Evolutionary conservation across 2,113 vertebrate genomes (phyloP).

Genomic region (Spilogale gracilis): DNA sequence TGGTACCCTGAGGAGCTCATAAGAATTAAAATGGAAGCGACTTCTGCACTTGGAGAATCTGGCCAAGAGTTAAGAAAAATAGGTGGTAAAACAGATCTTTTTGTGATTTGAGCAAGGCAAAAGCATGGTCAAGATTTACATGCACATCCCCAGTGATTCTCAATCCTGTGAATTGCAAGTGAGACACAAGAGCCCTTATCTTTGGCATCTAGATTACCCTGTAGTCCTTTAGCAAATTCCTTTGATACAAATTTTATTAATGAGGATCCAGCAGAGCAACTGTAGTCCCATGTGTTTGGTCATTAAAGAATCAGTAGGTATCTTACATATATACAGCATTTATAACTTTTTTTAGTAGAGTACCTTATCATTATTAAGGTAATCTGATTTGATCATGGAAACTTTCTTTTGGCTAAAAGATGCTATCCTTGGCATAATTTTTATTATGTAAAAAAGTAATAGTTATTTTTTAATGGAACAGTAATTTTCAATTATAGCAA

Average conservation of each 20-base stretch:
- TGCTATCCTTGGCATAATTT: constrained; percentile 55
- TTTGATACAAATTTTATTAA: constrained; percentile 25
- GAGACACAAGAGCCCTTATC: background rate
- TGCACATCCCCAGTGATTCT: background rate
- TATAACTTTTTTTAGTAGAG: constrained; percentile 42
- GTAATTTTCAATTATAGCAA: background rate
- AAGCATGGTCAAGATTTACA: background rate
- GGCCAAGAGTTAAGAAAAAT: constrained; percentile 10
- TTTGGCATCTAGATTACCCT: background rate
- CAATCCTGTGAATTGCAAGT: background rate
- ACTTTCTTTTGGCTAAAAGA: constrained; percentile 43
- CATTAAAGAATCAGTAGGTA: background rate
- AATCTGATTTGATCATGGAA: constrained; percentile 61
- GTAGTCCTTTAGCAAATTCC: background rate
- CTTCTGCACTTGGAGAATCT: background rate
- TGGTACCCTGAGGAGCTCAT: background rate
- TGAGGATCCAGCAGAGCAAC: background rate
- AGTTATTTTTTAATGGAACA: constrained; percentile 27
- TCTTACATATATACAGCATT: background rate
- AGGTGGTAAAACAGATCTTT: background rate
- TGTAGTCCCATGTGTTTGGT: background rate
- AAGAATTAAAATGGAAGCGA: background rate
- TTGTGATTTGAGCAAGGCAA: background rate
- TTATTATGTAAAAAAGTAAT: constrained; percentile 51
- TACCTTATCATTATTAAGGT: constrained; percentile 54